A percentile compares a stretch with the other conserved stretches of the same genome.
These are phyloP conservation scores for Opisthograptis luteolata DNA, from an alignment of 2,888 invertebrate species.

Conservation along the genomic window DNA sequence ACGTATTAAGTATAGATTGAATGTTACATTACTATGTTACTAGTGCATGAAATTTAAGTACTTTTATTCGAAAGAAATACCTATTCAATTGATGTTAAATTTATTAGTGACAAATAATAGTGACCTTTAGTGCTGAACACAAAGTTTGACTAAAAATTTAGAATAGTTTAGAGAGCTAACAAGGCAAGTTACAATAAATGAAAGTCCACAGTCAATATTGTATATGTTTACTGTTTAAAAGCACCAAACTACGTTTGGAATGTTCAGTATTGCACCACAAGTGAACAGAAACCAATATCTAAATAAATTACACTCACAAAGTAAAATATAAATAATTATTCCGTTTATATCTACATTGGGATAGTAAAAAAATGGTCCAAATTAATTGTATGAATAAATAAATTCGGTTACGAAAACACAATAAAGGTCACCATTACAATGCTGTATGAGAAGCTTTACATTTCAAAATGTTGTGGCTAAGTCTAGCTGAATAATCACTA, in stretches of 20 bases:
- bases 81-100: background rate
- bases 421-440: constrained; percentile 80
- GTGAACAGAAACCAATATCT: constrained; percentile 68
- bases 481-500: background rate
- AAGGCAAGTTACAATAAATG: constrained; percentile 67
- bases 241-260: constrained; percentile 83
- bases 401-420: constrained; percentile 66
- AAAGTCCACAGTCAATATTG: constrained; percentile 67
- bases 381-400: constrained; percentile 56
- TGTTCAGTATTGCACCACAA: constrained; percentile 81
- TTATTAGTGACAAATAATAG: constrained; percentile 54
- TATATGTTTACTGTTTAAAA: constrained; percentile 78
- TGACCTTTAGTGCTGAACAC: constrained; percentile 68
- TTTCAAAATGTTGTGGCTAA: constrained; percentile 1
- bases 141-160: constrained; percentile 31
- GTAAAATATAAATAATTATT: constrained; percentile 16
- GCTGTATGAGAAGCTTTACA: constrained; percentile 26
- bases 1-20: too few species aligned
- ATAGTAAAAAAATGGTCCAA: constrained; percentile 19
- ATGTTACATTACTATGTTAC: constrained; percentile 9
- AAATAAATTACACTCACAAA: constrained; percentile 54
- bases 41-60: constrained; percentile 45
- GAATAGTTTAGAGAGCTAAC: constrained; percentile 53
- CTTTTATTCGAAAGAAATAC: constrained; percentile 21
- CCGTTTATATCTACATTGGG: constrained; percentile 2